These are phyloP conservation scores for Eulemur rubriventer DNA, from an alignment of 2,797 vertebrate species.

Conservation along the genomic window DNA sequence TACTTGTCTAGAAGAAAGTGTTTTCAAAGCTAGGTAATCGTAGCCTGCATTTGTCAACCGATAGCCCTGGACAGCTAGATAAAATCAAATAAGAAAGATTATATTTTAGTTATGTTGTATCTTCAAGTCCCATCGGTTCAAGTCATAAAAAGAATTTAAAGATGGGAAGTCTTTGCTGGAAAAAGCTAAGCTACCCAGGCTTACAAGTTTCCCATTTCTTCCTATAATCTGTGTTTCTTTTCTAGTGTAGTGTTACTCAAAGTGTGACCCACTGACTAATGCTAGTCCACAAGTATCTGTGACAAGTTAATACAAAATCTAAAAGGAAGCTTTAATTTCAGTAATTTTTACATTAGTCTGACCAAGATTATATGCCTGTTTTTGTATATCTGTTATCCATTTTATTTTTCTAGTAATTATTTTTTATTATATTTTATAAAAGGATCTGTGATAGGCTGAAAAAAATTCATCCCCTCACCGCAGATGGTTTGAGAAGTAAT, in stretches of 20 bases:
- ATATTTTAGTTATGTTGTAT: not conserved
- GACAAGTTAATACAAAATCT: not conserved
- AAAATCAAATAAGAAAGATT: slow-evolving; percentile 61
- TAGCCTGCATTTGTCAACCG: slow-evolving; percentile 95
- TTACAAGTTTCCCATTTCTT: not conserved
- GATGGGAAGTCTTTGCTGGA: not conserved
- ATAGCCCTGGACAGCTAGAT: slow-evolving; percentile 95
- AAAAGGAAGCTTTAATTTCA: not conserved
- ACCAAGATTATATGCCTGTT: not conserved
- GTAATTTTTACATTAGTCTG: not conserved
- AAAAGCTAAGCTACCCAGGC: not conserved
- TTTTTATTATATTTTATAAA: slow-evolving; percentile 1
- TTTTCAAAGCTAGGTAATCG: slow-evolving; percentile 97
- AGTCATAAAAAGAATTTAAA: not conserved
- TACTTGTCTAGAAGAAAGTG: slow-evolving; percentile 92
- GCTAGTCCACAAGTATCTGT: not conserved
- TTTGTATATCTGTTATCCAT: not conserved
- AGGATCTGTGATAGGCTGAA: not conserved
- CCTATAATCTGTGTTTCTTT: not conserved
- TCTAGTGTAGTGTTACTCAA: not conserved
- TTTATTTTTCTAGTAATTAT: slow-evolving; percentile 26
- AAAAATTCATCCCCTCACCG: not conserved
- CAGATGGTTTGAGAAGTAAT: not conserved
- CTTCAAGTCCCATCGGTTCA: not conserved
- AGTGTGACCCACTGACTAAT: not conserved